Evolutionary conservation across 2,113 vertebrate genomes (phyloP), one percentile per base, ranked within the genome.

Genomic region (Caracal caracal): DNA sequence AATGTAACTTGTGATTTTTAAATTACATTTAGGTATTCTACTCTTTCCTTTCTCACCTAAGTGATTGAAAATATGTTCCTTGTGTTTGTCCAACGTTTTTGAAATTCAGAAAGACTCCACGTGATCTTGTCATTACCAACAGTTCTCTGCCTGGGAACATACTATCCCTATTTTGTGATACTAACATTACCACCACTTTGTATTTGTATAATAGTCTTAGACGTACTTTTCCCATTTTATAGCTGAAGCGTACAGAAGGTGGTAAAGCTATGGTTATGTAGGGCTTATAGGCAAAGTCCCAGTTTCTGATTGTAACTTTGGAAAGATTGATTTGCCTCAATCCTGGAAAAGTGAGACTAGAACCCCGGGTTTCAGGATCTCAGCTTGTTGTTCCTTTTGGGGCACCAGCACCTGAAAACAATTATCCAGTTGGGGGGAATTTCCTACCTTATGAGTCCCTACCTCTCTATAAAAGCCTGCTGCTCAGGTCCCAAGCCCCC

Each of bases 161-260:
- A 90, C 70, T 83, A 93, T 91, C 7, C 33, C 16, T 19, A 93
- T 63, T 94, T 95, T 82, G 40, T 93, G 80, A 93, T 49, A 80
- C 59, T 84, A 51, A 78, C 81, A 78, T 63, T 84, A 37, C 15
- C 70, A 76, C 78, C 37, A 76, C 78, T 89, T 95, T 91, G 47
- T 88, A 84, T 87, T 93, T 95, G 4, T 49, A 70, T 92, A 95
- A 70, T 84, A 56, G 35, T 90, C 10, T 91, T 63, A 16, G 28
- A 68, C 20, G 12, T 73, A 68, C 9, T 65, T 78, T 92, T 68
- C 8, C 15, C 16, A 12, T 68, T 75, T 92, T 86, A 43, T 83
- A 85, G 17, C 30, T 86, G 90, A 82, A 85, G 47, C 92, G 53
- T 73, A 73, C 33, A 88, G 65, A 79, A 56, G 40, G 0, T 88